Conservation (phyloP, 2,888 invertebrate species). For the Cylloceria caligata region DNA sequence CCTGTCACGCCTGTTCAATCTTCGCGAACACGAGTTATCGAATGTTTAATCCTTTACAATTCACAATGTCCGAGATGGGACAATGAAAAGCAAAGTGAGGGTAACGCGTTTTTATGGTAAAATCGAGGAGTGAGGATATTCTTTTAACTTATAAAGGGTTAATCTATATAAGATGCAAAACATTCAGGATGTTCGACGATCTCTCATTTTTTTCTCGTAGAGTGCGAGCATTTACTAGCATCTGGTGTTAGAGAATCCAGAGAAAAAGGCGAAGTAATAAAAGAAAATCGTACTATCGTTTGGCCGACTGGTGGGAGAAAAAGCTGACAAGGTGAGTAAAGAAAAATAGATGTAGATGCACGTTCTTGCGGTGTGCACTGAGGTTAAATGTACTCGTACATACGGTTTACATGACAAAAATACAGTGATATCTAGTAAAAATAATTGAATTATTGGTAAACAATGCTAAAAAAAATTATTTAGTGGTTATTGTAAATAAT, state of each 20-base stretch:
- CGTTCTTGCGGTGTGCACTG: not conserved
- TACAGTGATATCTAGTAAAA: not conserved
- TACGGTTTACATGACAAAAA: no score
- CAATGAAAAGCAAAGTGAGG: no score
- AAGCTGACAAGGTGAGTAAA: not conserved
- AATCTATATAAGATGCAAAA: not conserved
- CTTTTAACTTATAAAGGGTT: no score
- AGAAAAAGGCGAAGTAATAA: no score
- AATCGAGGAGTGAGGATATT: no score
- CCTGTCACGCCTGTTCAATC: not conserved
- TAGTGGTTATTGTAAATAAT: slow-evolving; percentile 1
- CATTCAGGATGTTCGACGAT: not conserved
- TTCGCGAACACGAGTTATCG: not conserved
- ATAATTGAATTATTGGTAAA: not conserved
- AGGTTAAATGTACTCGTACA: not conserved
- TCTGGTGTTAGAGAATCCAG: not conserved
- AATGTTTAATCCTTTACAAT: no score
- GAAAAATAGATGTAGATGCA: not conserved
- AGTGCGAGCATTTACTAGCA: no score
- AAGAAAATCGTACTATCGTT: no score
- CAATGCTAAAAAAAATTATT: not conserved
- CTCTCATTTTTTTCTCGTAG: not conserved
- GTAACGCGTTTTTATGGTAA: no score
- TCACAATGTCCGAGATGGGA: no score
- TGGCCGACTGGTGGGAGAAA: not conserved